A percentile compares a stretch with the other conserved stretches of the same genome.
These are phyloP conservation scores for Hyphantria cunea DNA, from an alignment of 1,140 invertebrate species.

Conservation along the genomic window DNA sequence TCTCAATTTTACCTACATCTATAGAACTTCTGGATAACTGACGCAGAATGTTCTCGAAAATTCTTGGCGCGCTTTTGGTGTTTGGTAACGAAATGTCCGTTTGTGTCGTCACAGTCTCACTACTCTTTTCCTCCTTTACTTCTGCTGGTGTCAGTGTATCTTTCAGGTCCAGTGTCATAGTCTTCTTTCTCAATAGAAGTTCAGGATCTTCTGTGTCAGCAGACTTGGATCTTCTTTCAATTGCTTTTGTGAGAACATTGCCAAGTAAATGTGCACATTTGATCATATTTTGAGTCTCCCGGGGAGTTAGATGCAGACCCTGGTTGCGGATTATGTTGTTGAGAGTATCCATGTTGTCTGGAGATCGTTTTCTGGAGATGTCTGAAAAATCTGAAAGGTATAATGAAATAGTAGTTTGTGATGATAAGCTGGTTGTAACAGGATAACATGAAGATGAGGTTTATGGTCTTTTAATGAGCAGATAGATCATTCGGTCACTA, in stretches of 20 bases:
- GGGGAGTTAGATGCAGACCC: constrained; percentile 60
- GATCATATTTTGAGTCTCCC: constrained; percentile 70
- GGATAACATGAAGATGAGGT: no score
- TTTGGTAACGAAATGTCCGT: constrained; percentile 74
- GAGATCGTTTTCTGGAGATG: constrained; percentile 54
- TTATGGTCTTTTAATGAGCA: no score
- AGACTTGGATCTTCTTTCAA: constrained; percentile 59
- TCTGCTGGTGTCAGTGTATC: constrained; percentile 58
- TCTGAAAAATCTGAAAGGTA: constrained; percentile 59
- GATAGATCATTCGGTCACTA: no score
- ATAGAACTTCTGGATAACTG: constrained; percentile 66
- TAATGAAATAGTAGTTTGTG: background rate
- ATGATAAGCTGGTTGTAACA: background rate
- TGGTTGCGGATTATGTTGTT: constrained; percentile 66
- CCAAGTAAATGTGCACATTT: constrained; percentile 72
- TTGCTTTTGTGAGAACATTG: constrained; percentile 62
- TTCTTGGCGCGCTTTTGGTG: constrained; percentile 72
- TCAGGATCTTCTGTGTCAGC: constrained; percentile 42
- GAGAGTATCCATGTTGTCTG: constrained; percentile 53
- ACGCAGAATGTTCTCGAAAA: constrained; percentile 71
- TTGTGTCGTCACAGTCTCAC: constrained; percentile 65
- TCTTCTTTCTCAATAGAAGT: constrained; percentile 55
- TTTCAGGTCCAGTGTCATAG: constrained; percentile 58
- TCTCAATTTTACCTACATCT: constrained; percentile 38
- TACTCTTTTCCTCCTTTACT: constrained; percentile 60